phyloP scores from a whole-genome alignment of 1,140 invertebrate genomes.

The Listronotus bonariensis region DNA sequence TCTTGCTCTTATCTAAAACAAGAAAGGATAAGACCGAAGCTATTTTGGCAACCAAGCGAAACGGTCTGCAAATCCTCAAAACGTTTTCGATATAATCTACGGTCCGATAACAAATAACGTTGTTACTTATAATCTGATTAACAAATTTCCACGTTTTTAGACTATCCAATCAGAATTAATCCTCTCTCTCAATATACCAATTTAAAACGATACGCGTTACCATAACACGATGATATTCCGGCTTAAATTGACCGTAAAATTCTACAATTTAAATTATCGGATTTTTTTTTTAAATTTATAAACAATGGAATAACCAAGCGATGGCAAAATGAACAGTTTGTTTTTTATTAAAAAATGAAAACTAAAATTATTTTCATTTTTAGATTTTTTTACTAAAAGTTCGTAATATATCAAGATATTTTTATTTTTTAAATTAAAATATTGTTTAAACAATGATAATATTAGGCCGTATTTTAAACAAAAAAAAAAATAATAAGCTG shows the following conservation, averaged over 20 bases:
- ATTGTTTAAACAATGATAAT: too few species aligned
- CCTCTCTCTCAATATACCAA: slow-evolving; percentile 13
- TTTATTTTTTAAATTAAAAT: too few species aligned
- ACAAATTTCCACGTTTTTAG: slow-evolving; percentile 37
- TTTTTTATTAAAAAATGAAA: too few species aligned
- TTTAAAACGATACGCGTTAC: slow-evolving; percentile 5
- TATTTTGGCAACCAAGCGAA: slow-evolving; percentile 7
- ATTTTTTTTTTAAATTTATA: not conserved
- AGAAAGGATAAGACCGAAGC: too few species aligned
- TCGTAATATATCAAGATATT: too few species aligned
- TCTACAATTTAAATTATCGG: slow-evolving; percentile 3
- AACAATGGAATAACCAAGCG: too few species aligned
- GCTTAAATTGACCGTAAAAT: slow-evolving; percentile 11
- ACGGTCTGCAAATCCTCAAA: slow-evolving; percentile 40
- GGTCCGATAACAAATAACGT: slow-evolving; percentile 43
- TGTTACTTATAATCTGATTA: slow-evolving; percentile 43
- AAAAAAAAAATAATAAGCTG: too few species aligned
- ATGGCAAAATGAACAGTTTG: too few species aligned
- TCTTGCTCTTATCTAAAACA: too few species aligned
- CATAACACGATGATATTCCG: not conserved
- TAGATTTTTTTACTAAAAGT: too few species aligned
- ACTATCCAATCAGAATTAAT: slow-evolving; percentile 36
- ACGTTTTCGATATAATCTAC: slow-evolving; percentile 38
- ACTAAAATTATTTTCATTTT: too few species aligned
- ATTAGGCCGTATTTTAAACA: too few species aligned